phyloP scores from a whole-genome alignment of 2,797 vertebrate species.

The Sarcophilus harrisii region DNA sequence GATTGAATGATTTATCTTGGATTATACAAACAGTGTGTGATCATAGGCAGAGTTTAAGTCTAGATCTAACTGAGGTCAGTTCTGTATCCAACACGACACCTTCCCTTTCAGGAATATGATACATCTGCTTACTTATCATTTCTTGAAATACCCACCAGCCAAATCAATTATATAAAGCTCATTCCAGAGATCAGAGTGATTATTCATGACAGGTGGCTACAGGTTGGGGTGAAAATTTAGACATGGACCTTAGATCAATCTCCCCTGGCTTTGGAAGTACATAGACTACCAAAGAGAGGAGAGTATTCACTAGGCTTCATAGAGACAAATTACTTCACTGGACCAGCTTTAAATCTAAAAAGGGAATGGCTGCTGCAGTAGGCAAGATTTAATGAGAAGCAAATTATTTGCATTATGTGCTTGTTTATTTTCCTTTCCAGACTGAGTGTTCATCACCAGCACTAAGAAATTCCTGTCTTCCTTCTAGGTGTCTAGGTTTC shows the following conservation, averaged over 20 bases:
- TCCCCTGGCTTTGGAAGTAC: not conserved
- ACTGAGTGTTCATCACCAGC: not conserved
- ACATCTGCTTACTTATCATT: not conserved
- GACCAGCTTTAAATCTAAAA: slow-evolving; percentile 9
- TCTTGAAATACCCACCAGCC: not conserved
- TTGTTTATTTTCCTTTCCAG: not conserved
- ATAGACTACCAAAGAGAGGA: not conserved
- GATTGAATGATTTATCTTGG: not conserved
- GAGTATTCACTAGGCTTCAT: not conserved
- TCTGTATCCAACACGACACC: not conserved
- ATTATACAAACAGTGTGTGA: not conserved
- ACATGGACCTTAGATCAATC: not conserved
- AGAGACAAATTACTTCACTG: not conserved
- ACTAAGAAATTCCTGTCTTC: not conserved
- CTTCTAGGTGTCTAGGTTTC: not conserved
- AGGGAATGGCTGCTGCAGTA: slow-evolving; percentile 32
- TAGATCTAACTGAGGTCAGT: not conserved
- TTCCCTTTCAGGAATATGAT: not conserved
- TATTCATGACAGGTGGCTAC: not conserved
- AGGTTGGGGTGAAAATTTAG: not conserved
- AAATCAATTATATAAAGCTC: not conserved
- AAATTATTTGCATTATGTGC: accelerated
- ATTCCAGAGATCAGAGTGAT: not conserved
- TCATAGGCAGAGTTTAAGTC: not conserved
- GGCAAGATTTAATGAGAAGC: slow-evolving; percentile 22